phyloP scores from a whole-genome alignment of 2,797 vertebrate genomes.

The Potorous gilbertii region DNA sequence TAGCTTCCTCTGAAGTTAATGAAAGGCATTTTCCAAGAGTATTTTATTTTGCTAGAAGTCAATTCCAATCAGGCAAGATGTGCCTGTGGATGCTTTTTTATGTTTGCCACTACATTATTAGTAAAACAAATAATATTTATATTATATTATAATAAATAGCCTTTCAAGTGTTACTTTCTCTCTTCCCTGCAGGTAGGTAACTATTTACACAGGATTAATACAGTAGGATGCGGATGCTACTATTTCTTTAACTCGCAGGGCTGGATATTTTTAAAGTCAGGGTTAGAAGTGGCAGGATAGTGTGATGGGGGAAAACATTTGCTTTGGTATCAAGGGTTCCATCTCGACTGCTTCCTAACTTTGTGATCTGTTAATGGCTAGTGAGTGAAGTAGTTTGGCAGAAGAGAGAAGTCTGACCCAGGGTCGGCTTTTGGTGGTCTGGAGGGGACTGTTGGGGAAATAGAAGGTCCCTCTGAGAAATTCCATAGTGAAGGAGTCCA shows the following conservation, averaged over 20 bases:
- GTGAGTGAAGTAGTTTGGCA: neutral
- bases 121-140: neutral
- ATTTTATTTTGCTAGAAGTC: neutral
- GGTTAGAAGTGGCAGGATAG: neutral
- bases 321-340: neutral
- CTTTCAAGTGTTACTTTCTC: neutral
- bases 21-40: neutral
- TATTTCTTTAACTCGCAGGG: neutral
- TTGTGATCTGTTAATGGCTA: neutral
- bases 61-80: neutral
- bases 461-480: neutral
- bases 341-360: neutral
- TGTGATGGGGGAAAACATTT: neutral
- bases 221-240: neutral
- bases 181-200: slow-evolving; percentile 7
- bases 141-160: no score
- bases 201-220: slow-evolving; percentile 5
- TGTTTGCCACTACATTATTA: neutral
- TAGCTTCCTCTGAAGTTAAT: neutral
- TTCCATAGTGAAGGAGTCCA: neutral
- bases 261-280: neutral
- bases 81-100: neutral
- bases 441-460: neutral
- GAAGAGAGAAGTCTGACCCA: neutral
- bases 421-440: neutral